Base-by-base conservation (phyloP, 2,888 invertebrate species). In the Ochropleura leucogaster region DNA sequence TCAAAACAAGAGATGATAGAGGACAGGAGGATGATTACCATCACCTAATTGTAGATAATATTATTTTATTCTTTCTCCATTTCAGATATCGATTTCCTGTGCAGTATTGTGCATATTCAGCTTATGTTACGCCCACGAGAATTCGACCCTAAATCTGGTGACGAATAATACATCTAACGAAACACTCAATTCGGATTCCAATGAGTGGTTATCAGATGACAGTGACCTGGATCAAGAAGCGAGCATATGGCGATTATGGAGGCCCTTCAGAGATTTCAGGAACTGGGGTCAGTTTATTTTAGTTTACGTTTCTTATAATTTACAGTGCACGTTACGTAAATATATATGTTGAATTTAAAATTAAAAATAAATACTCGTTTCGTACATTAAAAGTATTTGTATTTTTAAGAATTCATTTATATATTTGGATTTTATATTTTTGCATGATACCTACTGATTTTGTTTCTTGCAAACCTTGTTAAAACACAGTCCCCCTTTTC, bases 191-290 rank as follows among this genome's bases (percentile, higher is more conserved):
- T 79, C 85, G 20, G 75, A 79, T 67, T 87, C 90, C 20, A 87
- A 62, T 53, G 72, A 86, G 30, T 65, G 64, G 70, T 74, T 74
- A 16, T 77, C 85, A 40, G 75, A 83, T 65, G 85, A 89, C 53
- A 89, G 88, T 64, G 92, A 92, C 74, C 89, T 91, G 53, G 83
- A 88, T 44, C 85, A 88, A 63, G 91, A 92, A 64, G 84, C 88
- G 18, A 88, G 89, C 16, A 70, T 88, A 4, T 93, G 94, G 94
- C 89, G 89, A 51, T 84, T 89, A 70, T 93, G 92, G 93, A 91
- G 86, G 73, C 92, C 92, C 6, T 91, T 91, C 89, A 91, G 89
- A 85, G 92, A 91, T 88, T 91, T 91, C 89, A 91, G 90, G 85
- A 92, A 91, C 89, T 92, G 91, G 91, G 94, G 95, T 95, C 85